A percentile compares a stretch with the other conserved stretches of the same genome.
Evolutionary conservation across 2,888 invertebrate species (phyloP).

Genomic region (Mythimna impura): DNA sequence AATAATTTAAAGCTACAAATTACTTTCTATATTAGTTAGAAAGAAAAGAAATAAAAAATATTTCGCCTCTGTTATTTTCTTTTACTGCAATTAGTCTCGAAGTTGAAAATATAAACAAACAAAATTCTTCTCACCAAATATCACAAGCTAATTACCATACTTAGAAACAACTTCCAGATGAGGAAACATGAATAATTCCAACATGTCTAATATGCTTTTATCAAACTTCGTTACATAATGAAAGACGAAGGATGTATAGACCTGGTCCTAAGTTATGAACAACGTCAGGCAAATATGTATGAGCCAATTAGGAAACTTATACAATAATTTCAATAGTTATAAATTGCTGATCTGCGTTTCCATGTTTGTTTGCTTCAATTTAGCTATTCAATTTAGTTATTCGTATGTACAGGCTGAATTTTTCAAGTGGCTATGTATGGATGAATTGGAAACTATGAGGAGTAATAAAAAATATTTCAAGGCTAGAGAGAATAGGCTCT

Average conservation of each 20-base stretch:
- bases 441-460: no score
- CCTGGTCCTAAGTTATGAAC: slow-evolving; percentile 41
- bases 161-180: slow-evolving; percentile 41
- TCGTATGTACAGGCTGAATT: not conserved
- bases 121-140: slow-evolving; percentile 19
- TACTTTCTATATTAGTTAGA: not conserved
- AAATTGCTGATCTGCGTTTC: slow-evolving; percentile 23
- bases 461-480: no score
- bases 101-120: slow-evolving; percentile 16
- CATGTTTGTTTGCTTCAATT: slow-evolving; percentile 1
- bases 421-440: no score
- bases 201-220: slow-evolving; percentile 41
- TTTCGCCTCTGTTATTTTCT: not conserved
- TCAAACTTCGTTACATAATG: slow-evolving; percentile 44
- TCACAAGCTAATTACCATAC: slow-evolving; percentile 42
- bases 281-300: slow-evolving; percentile 40
- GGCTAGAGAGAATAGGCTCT: no score
- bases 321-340: slow-evolving; percentile 25
- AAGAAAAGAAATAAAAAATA: not conserved
- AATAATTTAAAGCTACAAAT: slow-evolving; percentile 5
- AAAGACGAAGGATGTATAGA: slow-evolving; percentile 20
- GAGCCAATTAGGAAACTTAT: slow-evolving; percentile 54
- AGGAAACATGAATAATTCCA: slow-evolving; percentile 51
- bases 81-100: not conserved
- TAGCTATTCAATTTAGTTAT: not conserved